A percentile compares a stretch with the other conserved stretches of the same genome.
These are phyloP conservation scores for Pavo muticus DNA, from an alignment of 2,113 vertebrate species.

Conservation along the genomic window DNA sequence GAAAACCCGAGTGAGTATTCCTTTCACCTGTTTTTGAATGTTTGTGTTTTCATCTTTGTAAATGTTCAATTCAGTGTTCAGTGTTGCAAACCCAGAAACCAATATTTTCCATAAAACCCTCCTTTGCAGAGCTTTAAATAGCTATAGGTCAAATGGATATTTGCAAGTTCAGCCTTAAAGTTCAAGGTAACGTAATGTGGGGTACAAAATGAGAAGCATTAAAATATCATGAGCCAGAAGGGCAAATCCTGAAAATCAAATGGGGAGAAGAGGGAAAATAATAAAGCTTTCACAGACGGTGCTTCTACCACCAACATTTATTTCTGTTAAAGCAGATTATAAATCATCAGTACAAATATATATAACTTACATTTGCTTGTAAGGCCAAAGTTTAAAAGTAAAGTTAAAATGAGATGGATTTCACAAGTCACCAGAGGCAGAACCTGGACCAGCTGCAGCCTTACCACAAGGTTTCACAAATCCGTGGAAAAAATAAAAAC, in stretches of 20 bases:
- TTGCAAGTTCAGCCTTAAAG: neutral
- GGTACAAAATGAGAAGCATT: neutral
- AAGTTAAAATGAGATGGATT: slow-evolving; percentile 82
- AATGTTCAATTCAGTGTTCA: neutral
- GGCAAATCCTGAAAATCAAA: neutral
- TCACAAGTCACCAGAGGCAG: slow-evolving; percentile 71
- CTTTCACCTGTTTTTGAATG: neutral
- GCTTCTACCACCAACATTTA: slow-evolving; percentile 87
- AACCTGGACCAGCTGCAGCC: slow-evolving; percentile 72
- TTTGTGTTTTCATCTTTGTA: neutral
- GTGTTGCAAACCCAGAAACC: neutral
- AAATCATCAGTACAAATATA: slow-evolving; percentile 91
- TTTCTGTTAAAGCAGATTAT: slow-evolving; percentile 90
- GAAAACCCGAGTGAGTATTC: neutral
- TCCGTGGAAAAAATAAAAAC: neutral
- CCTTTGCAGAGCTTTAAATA: neutral
- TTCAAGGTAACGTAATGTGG: neutral
- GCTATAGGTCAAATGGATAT: neutral
- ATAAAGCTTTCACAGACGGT: slow-evolving; percentile 31
- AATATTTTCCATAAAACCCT: neutral
- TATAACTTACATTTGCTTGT: slow-evolving; percentile 88
- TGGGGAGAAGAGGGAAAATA: neutral
- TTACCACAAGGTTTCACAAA: slow-evolving; percentile 66
- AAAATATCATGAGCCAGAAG: neutral
- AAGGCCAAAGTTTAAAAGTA: slow-evolving; percentile 83